Evolutionary conservation across 2,797 vertebrate genomes (phyloP), one percentile per base, ranked within the genome.

Genomic region (Gymnothorax javanicus): DNA sequence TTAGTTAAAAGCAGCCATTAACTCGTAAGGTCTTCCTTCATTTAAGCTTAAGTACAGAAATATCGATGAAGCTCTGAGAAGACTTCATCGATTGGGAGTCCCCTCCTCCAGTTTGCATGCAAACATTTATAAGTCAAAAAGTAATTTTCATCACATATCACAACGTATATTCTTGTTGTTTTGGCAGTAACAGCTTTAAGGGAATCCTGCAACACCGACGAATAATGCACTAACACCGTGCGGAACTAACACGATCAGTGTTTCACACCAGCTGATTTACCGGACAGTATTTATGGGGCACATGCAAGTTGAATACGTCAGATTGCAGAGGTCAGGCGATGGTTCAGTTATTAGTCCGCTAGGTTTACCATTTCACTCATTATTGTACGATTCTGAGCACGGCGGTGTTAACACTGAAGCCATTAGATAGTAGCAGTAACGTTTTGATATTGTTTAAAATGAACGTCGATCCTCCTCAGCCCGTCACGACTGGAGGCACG

Each of bases 381-480:
- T n/a, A 23, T 2, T 23, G 20, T 13, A 12, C 52, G 11, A 54
- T 81, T 56, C 20, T 52, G 23, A 56, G 77, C 25, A 54, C 17
- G 23, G 23, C 23, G n/a, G 23, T 54, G 9, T 54, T 20, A 79
- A 23, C 6, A 43, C 33, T 81, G 15, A 54, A 15, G 23, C 17
- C 20, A 17, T 81, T 83, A 83, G 57, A 56, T 71, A 50, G 8
- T 27, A 82, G 23, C 20, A 43, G 33, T 86, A 54, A 79, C 52
- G 1, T 56, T 11, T 43, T 2, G 81, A n/a, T 57, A 27, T 75
- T 57, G 23, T 56, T 82, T 67, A 85, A 60, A 84, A 94, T 89
- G 94, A 96, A 95, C 87, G 92, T 95, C 79, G 96, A 96, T 84
- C 93, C 91, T 33, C 94, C 93, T 17, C 95, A 95, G 87, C 89